Conservation (phyloP, 2,888 invertebrate species). For the Microctonus hyperodae region DNA sequence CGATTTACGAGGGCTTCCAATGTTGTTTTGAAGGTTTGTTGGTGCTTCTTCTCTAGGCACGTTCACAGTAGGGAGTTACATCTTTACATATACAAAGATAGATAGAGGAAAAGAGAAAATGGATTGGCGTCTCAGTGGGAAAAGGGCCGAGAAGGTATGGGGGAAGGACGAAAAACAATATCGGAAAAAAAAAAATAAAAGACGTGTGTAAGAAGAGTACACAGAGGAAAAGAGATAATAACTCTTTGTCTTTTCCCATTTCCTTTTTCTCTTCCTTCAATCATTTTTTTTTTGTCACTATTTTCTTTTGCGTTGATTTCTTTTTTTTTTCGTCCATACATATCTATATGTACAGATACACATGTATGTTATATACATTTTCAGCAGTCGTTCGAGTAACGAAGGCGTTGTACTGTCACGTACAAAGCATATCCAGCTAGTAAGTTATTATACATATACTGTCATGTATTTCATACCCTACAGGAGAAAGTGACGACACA, state of each 20-base stretch:
- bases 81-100: not conserved
- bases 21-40: constrained; percentile 28
- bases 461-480: not conserved
- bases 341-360: not conserved
- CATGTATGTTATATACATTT: not conserved
- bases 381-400: not conserved
- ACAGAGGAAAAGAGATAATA: not conserved
- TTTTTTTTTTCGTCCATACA: constrained; percentile 11
- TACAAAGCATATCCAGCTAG: not conserved
- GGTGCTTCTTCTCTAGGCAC: constrained; percentile 24
- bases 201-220: not conserved
- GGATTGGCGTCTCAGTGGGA: constrained; percentile 20
- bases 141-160: constrained; percentile 14
- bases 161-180: constrained; percentile 7
- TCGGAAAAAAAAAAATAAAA: not conserved
- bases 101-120: not conserved
- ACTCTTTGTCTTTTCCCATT: constrained; percentile 12
- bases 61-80: not conserved
- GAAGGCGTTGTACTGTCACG: not conserved
- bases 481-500: not conserved
- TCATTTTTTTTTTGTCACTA: not conserved
- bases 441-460: not conserved
- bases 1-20: constrained; percentile 30
- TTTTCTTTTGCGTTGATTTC: constrained; percentile 1
- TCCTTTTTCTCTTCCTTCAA: not conserved